Percentiles rank a stretch among this genome's conserved stretches.
Conservation (phyloP, 2,888 invertebrate genomes). For the Craniophora ligustri region DNA sequence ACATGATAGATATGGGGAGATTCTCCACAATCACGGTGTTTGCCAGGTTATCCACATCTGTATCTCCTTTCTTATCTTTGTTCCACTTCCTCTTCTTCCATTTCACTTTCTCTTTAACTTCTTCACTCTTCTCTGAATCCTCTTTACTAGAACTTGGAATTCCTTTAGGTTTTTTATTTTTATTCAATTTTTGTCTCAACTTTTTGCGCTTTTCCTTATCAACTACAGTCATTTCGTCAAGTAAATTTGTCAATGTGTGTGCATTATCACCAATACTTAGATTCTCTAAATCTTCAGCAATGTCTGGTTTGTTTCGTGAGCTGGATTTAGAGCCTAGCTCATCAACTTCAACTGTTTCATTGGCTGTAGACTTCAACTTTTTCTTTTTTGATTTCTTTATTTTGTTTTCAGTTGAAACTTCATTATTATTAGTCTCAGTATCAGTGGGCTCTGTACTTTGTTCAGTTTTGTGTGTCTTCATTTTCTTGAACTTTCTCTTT, state of each 20-base stretch:
- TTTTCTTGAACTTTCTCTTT: conserved; percentile 60
- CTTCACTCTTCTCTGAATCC: conserved; percentile 56
- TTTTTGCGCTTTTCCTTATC: conserved; percentile 74
- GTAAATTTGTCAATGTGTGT: conserved; percentile 72
- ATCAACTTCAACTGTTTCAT: conserved; percentile 49
- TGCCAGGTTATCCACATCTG: conserved; percentile 47
- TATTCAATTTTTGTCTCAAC: conserved; percentile 63
- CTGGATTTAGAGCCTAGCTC: conserved; percentile 66
- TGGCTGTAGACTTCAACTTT: conserved; percentile 53
- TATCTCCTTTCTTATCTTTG: conserved; percentile 70
- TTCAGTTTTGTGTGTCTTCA: conserved; percentile 52
- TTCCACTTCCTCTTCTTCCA: conserved; percentile 82
- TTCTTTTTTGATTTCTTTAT: conserved; percentile 68
- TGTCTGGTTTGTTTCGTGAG: conserved; percentile 71
- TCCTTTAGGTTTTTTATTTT: conserved; percentile 55
- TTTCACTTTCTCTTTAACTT: conserved; percentile 71
- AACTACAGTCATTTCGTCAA: conserved; percentile 81
- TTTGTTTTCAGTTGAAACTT: conserved; percentile 47
- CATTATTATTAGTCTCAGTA: conserved; percentile 44
- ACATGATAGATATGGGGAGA: conserved; percentile 71
- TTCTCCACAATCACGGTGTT: conserved; percentile 75
- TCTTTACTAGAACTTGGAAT: conserved; percentile 42
- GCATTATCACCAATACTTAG: conserved; percentile 79
- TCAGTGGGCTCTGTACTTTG: conserved; percentile 44
- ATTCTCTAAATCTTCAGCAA: conserved; percentile 74